phyloP scores from a whole-genome alignment of 1,140 invertebrate species.

The Drosophila lowei region DNA sequence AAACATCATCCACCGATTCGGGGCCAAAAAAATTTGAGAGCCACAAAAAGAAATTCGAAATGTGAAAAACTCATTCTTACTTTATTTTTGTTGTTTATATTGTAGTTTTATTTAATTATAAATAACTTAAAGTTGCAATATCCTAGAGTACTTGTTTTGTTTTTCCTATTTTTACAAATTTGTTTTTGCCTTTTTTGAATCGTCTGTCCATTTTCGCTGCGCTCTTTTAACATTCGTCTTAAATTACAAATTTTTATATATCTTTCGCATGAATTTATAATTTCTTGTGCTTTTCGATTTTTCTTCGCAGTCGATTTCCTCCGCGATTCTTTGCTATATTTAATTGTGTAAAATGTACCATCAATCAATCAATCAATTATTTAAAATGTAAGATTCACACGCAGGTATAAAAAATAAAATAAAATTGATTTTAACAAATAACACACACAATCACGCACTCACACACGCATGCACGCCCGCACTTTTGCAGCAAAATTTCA shows the following conservation, averaged over 20 bases:
- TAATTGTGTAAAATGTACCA: conserved; percentile 48
- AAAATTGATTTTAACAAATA: conserved; percentile 45
- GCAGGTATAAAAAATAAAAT: conserved; percentile 36
- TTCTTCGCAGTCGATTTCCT: conserved; percentile 58
- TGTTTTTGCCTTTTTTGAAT: conserved; percentile 43
- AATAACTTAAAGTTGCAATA: conserved; percentile 73
- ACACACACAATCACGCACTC: conserved; percentile 6
- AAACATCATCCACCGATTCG: too few species aligned
- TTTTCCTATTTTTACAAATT: conserved; percentile 74
- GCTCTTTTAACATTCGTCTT: conserved; percentile 53
- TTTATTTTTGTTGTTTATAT: conserved; percentile 57
- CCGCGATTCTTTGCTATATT: conserved; percentile 32
- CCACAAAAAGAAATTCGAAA: background rate
- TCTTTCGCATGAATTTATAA: conserved; percentile 51
- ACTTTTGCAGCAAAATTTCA: conserved; percentile 40
- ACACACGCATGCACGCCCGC: conserved; percentile 29
- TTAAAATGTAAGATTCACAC: conserved; percentile 36
- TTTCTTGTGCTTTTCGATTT: conserved; percentile 60
- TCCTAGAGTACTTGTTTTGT: conserved; percentile 47
- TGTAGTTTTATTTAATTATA: conserved; percentile 80
- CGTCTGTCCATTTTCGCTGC: conserved; percentile 44
- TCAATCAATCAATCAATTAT: conserved; percentile 31
- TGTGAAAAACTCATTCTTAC: conserved; percentile 18
- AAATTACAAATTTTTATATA: conserved; percentile 49
- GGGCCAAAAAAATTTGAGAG: background rate